phyloP scores from a whole-genome alignment of 2,797 vertebrate species.

The Sarcoramphus papa region DNA sequence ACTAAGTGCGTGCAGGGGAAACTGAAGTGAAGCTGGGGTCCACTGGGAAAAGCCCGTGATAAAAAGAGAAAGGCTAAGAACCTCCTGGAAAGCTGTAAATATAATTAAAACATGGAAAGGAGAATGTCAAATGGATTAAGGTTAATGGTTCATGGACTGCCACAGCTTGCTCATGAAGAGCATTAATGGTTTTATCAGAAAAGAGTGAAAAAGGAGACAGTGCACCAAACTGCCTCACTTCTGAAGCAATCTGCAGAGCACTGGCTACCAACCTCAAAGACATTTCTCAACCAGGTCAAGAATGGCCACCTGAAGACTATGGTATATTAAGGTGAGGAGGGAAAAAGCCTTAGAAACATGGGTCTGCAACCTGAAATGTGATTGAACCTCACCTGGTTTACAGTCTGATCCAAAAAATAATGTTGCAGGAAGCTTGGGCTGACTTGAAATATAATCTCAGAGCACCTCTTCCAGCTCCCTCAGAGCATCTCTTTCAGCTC shows the following conservation, averaged over 20 bases:
- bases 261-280: neutral
- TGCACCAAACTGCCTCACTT: neutral
- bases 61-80: conserved; percentile 10
- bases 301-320: neutral
- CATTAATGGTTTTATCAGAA: conserved; percentile 20
- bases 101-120: conserved; percentile 26
- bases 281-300: neutral
- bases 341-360: neutral
- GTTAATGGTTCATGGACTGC: neutral
- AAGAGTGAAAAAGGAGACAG: neutral
- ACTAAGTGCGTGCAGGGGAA: neutral
- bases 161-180: neutral
- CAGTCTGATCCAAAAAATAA: neutral
- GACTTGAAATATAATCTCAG: neutral
- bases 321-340: neutral
- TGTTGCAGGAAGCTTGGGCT: neutral
- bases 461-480: neutral
- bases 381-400: neutral
- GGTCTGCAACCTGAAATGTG: neutral
- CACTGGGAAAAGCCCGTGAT: neutral
- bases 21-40: neutral
- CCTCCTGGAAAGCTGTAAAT: conserved; percentile 5
- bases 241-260: neutral
- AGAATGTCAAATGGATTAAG: conserved; percentile 32
- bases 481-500: neutral